phyloP scores from a whole-genome alignment of 2,113 vertebrate genomes.

The Chloropsis cyanopogon region DNA sequence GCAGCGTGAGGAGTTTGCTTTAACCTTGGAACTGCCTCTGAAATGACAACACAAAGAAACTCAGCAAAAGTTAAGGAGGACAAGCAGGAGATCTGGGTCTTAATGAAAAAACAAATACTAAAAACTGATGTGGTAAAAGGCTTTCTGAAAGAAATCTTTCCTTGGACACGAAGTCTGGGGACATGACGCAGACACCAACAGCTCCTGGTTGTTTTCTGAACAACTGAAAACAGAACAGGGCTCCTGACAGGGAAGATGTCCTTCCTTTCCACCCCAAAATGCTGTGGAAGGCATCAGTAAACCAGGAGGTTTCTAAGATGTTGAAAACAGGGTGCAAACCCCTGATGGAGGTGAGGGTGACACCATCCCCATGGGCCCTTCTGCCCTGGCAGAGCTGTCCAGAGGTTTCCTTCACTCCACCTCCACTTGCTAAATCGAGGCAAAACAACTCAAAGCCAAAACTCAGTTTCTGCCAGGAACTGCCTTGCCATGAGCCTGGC shows the following conservation, averaged over 20 bases:
- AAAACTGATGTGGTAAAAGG: not conserved
- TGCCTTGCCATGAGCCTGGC: not conserved
- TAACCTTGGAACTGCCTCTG: conserved; percentile 43
- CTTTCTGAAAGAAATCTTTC: not conserved
- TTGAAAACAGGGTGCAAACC: not conserved
- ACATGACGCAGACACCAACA: fast-evolving
- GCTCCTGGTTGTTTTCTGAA: not conserved
- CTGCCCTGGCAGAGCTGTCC: not conserved
- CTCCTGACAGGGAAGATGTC: not conserved
- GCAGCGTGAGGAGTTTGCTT: not conserved
- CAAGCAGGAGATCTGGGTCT: not conserved
- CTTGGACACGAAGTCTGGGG: not conserved
- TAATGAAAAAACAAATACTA: not conserved
- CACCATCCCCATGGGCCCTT: not conserved
- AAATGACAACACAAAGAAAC: not conserved
- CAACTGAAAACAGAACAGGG: not conserved
- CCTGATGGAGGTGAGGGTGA: not conserved
- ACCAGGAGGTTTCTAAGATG: not conserved
- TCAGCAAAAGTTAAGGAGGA: not conserved
- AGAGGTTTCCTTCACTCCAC: not conserved
- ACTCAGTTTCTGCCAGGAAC: not conserved
- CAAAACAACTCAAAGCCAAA: not conserved
- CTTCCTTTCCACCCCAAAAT: not conserved
- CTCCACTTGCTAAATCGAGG: not conserved
- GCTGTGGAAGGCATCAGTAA: not conserved